Percentiles rank a stretch among this genome's conserved stretches.
Evolutionary conservation across 2,797 vertebrate species (phyloP).

Genomic region (Aythya fuligula): DNA sequence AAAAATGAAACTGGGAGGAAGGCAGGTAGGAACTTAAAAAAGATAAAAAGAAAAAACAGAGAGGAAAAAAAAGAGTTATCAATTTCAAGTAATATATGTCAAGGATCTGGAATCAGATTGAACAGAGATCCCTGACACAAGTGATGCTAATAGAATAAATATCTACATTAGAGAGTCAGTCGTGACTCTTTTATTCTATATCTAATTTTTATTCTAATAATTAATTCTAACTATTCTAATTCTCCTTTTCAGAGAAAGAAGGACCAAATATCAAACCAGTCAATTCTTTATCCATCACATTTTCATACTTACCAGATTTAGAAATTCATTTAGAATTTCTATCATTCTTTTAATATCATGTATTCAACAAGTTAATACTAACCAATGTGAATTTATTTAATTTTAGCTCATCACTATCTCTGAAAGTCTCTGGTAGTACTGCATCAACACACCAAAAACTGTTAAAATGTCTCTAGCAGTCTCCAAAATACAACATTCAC

Average conservation of each 20-base stretch:
- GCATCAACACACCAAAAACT: background rate
- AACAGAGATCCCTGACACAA: background rate
- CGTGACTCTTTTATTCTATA: background rate
- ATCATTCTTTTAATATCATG: background rate
- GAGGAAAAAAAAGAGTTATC: background rate
- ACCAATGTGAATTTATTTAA: background rate
- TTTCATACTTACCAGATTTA: background rate
- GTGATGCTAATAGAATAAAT: background rate
- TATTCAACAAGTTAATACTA: background rate
- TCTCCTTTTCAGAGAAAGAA: background rate
- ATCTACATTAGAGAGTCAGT: rapidly evolving
- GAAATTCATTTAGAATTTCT: background rate
- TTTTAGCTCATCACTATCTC: background rate
- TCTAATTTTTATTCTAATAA: no score
- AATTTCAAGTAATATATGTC: background rate
- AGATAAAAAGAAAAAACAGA: background rate
- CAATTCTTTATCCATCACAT: background rate
- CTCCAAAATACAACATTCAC: background rate
- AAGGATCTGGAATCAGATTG: background rate
- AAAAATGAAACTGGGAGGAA: background rate
- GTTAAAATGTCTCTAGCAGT: background rate
- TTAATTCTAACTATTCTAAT: no score
- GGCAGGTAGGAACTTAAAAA: background rate
- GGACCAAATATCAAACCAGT: background rate
- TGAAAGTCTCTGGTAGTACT: background rate